Evolutionary conservation across 2,797 vertebrate genomes (phyloP), one percentile per base, ranked within the genome.

Genomic region (Myoxocephalus aenaeus): DNA sequence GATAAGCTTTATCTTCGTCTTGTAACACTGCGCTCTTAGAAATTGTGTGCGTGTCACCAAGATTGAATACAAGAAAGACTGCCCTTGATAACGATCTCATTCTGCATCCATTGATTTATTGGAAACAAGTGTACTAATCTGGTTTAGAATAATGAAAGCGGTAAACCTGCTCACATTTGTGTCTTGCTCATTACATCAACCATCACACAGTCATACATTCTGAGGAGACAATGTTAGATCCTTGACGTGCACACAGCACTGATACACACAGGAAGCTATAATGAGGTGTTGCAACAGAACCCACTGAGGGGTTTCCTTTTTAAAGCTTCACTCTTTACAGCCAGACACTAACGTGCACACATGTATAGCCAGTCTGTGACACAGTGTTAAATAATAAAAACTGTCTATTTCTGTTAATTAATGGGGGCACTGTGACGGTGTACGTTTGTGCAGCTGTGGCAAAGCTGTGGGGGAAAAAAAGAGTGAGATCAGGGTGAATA

Each of bases 251-350:
- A 22, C 38, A 18, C 50, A 18, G 14, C 56, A 6, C 2, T 22
- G 61, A 62, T 68, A 71, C 68, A 57, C 20, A 74, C 78, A 81
- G 83, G 85, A 87, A 85, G 56, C 50, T 36, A 65, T 61, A 32
- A 22, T 54, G 54, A 78, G 34, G 20, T 77, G 77, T 69, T 81
- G 73, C 64, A 70, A 62, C 77, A 73, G 25, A 65, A 51, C 51
- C 65, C 65, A 11, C 73, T 61, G 50, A 76, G 56, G 36, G 62
- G 34, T 69, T 83, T 86, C 69, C 56, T 75, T 69, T 75, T 77
- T 53, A 29, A 77, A 79, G 11, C 14, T 6, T 75, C 34, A 27
- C 56, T 36, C 51, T 56, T 46, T 50, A 61, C 46, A 69, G 7
- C 36, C 44, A 61, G 25, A 65, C 18, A 18, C 36, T 1, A 12